Percentiles rank a stretch among this genome's conserved stretches.
Conservation (phyloP, 2,113 vertebrate genomes). For the Nematolebias whitei region DNA sequence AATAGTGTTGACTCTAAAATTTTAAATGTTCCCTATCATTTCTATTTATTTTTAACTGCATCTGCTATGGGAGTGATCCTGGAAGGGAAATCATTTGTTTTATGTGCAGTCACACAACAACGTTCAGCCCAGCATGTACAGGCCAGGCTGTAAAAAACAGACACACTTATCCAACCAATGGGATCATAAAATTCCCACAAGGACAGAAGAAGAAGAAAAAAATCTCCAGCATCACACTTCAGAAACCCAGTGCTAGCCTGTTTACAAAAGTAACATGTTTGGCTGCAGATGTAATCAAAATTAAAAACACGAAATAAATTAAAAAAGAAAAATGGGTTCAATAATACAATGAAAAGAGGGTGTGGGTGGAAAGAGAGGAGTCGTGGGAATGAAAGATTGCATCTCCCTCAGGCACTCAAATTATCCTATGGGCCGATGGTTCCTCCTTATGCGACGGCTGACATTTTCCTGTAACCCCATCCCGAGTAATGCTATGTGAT, state of each 20-base stretch:
- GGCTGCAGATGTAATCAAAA: conserved; percentile 55
- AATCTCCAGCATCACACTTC: neutral
- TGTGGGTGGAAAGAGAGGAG: conserved; percentile 80
- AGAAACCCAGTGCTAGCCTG: neutral
- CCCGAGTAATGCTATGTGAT: conserved; percentile 80
- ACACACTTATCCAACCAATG: conserved; percentile 43
- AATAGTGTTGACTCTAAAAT: neutral
- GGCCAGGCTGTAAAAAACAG: conserved; percentile 51
- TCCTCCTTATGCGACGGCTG: conserved; percentile 80
- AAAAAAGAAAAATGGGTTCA: conserved; percentile 56
- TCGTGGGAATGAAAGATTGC: conserved; percentile 81
- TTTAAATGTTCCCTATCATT: conserved; percentile 28
- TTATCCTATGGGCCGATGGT: conserved; percentile 81
- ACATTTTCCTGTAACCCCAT: conserved; percentile 83
- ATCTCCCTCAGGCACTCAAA: conserved; percentile 77
- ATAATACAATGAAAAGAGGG: conserved; percentile 77
- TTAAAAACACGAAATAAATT: conserved; percentile 70
- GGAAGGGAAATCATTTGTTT: conserved; percentile 35
- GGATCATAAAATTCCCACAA: conserved; percentile 40
- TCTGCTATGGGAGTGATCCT: conserved; percentile 26
- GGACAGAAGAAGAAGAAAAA: conserved; percentile 1
- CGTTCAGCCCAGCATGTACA: conserved; percentile 14
- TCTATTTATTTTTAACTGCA: conserved; percentile 8
- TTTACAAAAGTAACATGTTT: conserved; percentile 26
- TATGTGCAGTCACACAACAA: conserved; percentile 5